Evolutionary conservation across 1,140 invertebrate species (phyloP).

Genomic region (Panagrolaimus sp.): DNA sequence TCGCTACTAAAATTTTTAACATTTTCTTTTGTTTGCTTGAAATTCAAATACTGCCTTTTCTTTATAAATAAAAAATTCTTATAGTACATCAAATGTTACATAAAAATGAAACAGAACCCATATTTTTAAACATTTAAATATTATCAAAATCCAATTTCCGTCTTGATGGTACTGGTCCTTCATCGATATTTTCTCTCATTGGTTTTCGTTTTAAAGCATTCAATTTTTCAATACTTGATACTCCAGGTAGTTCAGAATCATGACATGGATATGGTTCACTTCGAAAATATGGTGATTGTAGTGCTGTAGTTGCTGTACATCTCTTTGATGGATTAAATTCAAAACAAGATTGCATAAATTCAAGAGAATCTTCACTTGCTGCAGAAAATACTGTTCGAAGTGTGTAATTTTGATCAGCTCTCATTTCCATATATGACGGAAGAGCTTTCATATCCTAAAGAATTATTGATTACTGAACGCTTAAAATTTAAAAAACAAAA

Average conservation of each 20-base stretch:
- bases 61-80: no score
- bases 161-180: background rate
- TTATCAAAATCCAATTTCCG: background rate
- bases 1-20: background rate
- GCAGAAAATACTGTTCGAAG: slow-evolving; percentile 81
- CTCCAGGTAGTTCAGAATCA: slow-evolving; percentile 47
- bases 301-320: slow-evolving; percentile 63
- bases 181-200: background rate
- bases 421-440: slow-evolving; percentile 87
- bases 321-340: slow-evolving; percentile 77
- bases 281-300: slow-evolving; percentile 46
- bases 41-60: no score
- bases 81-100: background rate
- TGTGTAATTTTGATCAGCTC: slow-evolving; percentile 71
- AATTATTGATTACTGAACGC: slow-evolving; percentile 25
- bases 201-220: background rate
- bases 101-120: background rate
- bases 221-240: slow-evolving; percentile 21
- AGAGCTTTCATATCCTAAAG: slow-evolving; percentile 72
- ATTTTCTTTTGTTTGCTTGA: no score
- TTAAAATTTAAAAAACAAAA: no score
- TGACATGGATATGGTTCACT: slow-evolving; percentile 45
- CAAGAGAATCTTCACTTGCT: slow-evolving; percentile 82
- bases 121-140: background rate
- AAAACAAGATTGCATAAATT: slow-evolving; percentile 73